Conservation (phyloP, 2,797 vertebrate genomes). For the Crax fasciolata region DNA sequence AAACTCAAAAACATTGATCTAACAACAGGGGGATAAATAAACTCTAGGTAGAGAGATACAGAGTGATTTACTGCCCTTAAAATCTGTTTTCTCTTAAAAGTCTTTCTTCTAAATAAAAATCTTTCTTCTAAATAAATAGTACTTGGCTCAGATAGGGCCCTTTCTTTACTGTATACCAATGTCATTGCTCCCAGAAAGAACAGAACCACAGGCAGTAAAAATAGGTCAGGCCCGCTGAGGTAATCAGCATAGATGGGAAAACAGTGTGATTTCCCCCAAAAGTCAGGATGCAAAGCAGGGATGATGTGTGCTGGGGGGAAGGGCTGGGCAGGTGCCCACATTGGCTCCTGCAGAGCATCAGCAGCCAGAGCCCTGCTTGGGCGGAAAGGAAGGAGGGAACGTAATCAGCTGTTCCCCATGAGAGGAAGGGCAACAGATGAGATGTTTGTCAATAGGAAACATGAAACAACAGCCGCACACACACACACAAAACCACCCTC, state of each 20-base stretch:
- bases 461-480: neutral
- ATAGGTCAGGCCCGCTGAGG: neutral
- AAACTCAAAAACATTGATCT: neutral
- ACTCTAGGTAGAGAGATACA: neutral
- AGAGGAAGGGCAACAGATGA: conserved; percentile 11
- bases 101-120: neutral
- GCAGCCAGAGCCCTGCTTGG: neutral
- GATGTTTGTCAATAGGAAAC: conserved; percentile 14
- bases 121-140: neutral
- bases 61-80: neutral
- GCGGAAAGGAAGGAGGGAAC: neutral
- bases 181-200: neutral
- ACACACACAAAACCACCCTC: neutral
- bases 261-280: neutral
- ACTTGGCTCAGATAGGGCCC: neutral
- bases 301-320: neutral
- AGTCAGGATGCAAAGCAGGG: neutral
- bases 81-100: conserved; percentile 28
- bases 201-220: neutral
- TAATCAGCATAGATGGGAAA: neutral
- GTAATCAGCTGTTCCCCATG: neutral
- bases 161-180: conserved; percentile 4
- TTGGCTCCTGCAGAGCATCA: neutral
- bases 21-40: neutral
- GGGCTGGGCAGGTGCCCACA: neutral